Evolutionary conservation across 2,113 vertebrate species (phyloP).

Genomic region (Xiphias gladius): DNA sequence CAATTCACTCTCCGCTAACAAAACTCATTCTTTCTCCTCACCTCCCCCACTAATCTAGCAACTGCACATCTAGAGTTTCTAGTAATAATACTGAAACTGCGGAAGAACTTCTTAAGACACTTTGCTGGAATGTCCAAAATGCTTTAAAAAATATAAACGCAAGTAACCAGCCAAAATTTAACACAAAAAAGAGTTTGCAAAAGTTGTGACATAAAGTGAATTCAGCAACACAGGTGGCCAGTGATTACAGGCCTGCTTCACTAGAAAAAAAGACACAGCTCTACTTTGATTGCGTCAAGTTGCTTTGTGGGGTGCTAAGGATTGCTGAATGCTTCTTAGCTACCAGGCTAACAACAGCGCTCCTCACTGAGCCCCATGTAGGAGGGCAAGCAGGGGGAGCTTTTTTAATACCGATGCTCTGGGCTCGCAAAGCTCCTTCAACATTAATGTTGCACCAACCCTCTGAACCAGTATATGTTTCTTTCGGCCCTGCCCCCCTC

Average conservation of each 20-base stretch:
- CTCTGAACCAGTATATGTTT: conserved; percentile 61
- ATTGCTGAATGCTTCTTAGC: conserved; percentile 48
- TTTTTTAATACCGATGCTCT: conserved; percentile 64
- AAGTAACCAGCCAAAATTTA: neutral
- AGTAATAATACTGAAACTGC: conserved; percentile 20
- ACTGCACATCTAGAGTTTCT: conserved; percentile 16
- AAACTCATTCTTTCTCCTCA: conserved; percentile 8
- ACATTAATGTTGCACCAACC: conserved; percentile 69
- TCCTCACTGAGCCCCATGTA: conserved; percentile 63
- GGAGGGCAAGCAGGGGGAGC: conserved; percentile 40
- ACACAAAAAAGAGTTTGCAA: neutral
- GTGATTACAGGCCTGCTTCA: conserved; percentile 29
- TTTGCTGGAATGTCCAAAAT: neutral
- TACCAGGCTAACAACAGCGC: conserved; percentile 37
- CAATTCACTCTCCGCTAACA: conserved; percentile 14
- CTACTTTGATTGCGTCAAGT: conserved; percentile 36
- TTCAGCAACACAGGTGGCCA: conserved; percentile 5
- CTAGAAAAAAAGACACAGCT: conserved; percentile 22
- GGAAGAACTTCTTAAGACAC: neutral
- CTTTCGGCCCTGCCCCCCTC: conserved; percentile 60
- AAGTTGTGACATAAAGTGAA: conserved; percentile 23
- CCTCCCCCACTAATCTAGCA: neutral
- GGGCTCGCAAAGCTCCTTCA: conserved; percentile 57
- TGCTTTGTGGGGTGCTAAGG: conserved; percentile 52
- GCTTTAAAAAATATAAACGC: conserved; percentile 12